These are phyloP conservation scores for Drosophila atripex DNA, from an alignment of 2,888 invertebrate species.

Conservation along the genomic window DNA sequence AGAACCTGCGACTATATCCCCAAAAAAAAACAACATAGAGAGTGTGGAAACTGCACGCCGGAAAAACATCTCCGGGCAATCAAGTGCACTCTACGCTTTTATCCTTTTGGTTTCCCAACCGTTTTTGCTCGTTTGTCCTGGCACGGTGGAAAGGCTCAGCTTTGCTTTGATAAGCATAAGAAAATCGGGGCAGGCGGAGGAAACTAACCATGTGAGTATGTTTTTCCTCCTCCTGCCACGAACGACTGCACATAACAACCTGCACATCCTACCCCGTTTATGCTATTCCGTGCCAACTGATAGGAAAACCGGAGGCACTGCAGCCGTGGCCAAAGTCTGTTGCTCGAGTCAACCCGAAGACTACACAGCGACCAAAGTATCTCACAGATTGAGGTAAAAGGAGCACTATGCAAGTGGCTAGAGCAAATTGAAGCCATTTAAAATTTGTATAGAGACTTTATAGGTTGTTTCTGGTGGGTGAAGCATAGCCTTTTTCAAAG, in stretches of 20 bases:
- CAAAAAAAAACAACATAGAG: slow-evolving; percentile 12
- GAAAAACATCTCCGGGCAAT: slow-evolving; percentile 57
- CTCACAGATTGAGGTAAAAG: neutral
- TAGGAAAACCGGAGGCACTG: slow-evolving; percentile 46
- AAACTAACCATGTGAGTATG: slow-evolving; percentile 26
- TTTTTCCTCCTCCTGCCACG: slow-evolving; percentile 29
- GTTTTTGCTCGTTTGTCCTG: slow-evolving; percentile 42
- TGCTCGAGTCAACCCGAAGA: slow-evolving; percentile 47
- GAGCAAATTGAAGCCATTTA: neutral
- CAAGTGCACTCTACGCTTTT: slow-evolving; percentile 14
- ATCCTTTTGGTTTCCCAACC: slow-evolving; percentile 6
- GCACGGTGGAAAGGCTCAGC: slow-evolving; percentile 35
- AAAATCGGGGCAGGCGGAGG: slow-evolving; percentile 40
- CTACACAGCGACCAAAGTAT: neutral
- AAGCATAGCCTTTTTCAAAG: neutral
- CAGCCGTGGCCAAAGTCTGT: slow-evolving; percentile 54
- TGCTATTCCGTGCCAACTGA: slow-evolving; percentile 26
- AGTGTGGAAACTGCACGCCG: slow-evolving; percentile 28
- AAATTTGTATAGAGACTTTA: neutral
- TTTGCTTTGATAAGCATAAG: slow-evolving; percentile 55
- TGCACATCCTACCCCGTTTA: slow-evolving; percentile 36
- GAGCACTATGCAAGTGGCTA: neutral
- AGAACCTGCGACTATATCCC: neutral
- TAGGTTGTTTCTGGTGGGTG: neutral
- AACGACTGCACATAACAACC: slow-evolving; percentile 55